Conservation (phyloP, 2,888 invertebrate genomes). For the Hirtodrosophila alboralis region DNA sequence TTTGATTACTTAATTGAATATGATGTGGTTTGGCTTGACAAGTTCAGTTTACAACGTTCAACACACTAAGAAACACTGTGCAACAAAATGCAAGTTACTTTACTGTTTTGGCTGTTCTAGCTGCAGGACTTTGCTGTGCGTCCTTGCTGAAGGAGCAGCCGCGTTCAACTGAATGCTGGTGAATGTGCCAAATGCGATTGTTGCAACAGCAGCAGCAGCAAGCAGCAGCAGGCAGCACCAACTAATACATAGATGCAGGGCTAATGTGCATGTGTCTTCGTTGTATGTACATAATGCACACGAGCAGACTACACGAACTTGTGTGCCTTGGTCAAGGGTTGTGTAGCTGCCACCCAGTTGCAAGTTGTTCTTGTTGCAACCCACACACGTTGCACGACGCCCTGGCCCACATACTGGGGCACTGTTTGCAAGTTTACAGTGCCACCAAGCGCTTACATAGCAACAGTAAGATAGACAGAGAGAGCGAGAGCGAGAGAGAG, state of each 20-base stretch:
- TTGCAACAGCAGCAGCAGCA: constrained; percentile 63
- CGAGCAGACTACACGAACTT: constrained; percentile 62
- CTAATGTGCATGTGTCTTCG: constrained; percentile 44
- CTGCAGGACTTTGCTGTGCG: constrained; percentile 63
- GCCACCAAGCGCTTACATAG: constrained; percentile 47
- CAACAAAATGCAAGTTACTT: constrained; percentile 19
- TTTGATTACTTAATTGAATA: constrained; percentile 2
- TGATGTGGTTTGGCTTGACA: constrained; percentile 1
- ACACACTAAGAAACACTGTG: too few species aligned
- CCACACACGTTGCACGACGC: constrained; percentile 32
- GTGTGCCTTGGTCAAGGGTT: constrained; percentile 64
- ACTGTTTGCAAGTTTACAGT: constrained; percentile 47
- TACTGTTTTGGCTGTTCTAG: constrained; percentile 17
- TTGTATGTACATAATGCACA: constrained; percentile 61
- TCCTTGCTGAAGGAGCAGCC: constrained; percentile 83
- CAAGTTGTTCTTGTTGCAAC: constrained; percentile 62
- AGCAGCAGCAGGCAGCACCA: constrained; percentile 22
- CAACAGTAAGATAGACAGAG: constrained; percentile 22
- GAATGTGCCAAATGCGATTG: constrained; percentile 77
- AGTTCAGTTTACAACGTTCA: constrained; percentile 22
- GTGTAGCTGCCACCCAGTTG: constrained; percentile 52
- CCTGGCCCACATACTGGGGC: constrained; percentile 27
- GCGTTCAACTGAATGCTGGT: constrained; percentile 82
- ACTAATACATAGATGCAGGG: constrained; percentile 61
- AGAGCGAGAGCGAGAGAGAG: too few species aligned